Conservation (phyloP, 2,888 invertebrate species). For the Caradrina clavipalpis region DNA sequence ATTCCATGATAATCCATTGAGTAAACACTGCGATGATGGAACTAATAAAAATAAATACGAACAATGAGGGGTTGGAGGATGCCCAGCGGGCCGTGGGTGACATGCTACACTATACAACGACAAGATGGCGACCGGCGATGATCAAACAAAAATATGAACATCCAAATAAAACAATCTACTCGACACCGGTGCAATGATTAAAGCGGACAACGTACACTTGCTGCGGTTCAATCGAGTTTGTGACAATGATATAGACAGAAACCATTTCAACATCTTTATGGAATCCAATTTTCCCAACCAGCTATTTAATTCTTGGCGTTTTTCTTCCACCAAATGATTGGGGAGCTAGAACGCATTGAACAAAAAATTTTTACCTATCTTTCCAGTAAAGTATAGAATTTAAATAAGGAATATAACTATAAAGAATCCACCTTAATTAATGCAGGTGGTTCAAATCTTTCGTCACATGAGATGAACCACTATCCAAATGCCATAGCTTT, state of each 20-base stretch:
- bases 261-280: neutral
- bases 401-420: too few species aligned
- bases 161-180: constrained; percentile 84
- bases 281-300: constrained; percentile 17
- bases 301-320: neutral
- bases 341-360: too few species aligned
- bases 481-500: neutral
- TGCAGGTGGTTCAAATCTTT: too few species aligned
- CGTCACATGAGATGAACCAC: neutral
- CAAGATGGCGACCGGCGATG: constrained; percentile 82
- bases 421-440: neutral
- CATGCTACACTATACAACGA: constrained; percentile 86
- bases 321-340: too few species aligned
- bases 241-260: neutral
- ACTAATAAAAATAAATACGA: constrained; percentile 85
- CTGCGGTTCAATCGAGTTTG: constrained; percentile 82
- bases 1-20: constrained; percentile 76
- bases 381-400: neutral
- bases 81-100: constrained; percentile 89
- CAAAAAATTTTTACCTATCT: too few species aligned
- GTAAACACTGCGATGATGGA: constrained; percentile 80
- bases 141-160: constrained; percentile 84
- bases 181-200: constrained; percentile 87
- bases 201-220: constrained; percentile 81
- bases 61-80: constrained; percentile 91